Evolutionary conservation across 2,888 invertebrate species (phyloP).

Genomic region (Theretra japonica): DNA sequence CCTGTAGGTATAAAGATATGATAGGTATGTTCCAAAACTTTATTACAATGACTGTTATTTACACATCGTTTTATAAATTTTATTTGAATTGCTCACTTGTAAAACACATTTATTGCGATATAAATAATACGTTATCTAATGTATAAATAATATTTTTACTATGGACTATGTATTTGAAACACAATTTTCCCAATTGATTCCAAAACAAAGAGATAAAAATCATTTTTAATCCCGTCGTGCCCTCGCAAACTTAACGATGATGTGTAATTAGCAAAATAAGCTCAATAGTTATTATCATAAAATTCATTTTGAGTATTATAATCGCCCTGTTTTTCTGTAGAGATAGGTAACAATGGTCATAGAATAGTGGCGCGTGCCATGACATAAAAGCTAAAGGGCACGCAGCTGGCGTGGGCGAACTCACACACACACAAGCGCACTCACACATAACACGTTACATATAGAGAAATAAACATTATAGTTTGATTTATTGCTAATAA

Average conservation of each 20-base stretch:
- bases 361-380: slow-evolving; percentile 74
- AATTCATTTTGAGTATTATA: not conserved
- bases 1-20: no score
- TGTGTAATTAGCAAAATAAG: slow-evolving; percentile 2
- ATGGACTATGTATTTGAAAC: not conserved
- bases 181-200: slow-evolving; percentile 2
- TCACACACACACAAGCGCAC: slow-evolving; percentile 48
- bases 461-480: not conserved
- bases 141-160: not conserved
- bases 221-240: not conserved
- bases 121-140: not conserved
- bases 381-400: slow-evolving; percentile 66
- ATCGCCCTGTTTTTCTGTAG: slow-evolving; percentile 31
- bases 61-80: not conserved
- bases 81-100: no score
- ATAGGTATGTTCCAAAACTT: not conserved
- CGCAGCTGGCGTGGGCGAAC: slow-evolving; percentile 77
- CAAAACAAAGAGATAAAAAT: not conserved
- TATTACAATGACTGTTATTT: not conserved
- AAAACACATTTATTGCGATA: no score
- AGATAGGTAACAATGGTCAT: slow-evolving; percentile 53
- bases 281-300: not conserved
- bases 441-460: slow-evolving; percentile 30
- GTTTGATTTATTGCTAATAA: not conserved
- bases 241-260: not conserved